Evolutionary conservation across 2,113 vertebrate species (phyloP).

Genomic region (Alces alces): DNA sequence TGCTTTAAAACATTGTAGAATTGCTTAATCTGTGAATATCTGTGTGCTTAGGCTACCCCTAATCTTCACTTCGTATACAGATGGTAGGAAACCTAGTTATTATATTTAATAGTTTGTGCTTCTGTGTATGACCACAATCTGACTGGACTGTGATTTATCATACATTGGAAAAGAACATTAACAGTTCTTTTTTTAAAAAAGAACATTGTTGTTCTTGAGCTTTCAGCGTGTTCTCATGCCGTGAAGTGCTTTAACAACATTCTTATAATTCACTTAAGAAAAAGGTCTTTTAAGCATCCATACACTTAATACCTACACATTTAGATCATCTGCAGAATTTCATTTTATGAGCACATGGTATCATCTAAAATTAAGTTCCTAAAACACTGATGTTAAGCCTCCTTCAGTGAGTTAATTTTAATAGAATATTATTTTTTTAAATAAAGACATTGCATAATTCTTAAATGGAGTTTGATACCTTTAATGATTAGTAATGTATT

Average conservation of each 20-base stretch:
- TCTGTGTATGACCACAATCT: neutral
- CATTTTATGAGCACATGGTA: neutral
- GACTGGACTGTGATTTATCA: neutral
- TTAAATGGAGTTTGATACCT: slow-evolving; percentile 19
- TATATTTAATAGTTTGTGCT: neutral
- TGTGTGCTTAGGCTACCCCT: neutral
- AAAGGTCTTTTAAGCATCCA: neutral
- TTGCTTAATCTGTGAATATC: neutral
- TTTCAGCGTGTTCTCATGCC: neutral
- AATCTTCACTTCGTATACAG: neutral
- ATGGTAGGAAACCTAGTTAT: neutral
- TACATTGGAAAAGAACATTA: neutral
- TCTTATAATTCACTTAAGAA: neutral
- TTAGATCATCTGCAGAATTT: neutral
- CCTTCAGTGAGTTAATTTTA: slow-evolving; percentile 12
- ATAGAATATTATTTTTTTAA: slow-evolving; percentile 13
- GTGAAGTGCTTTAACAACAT: neutral
- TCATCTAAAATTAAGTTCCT: slow-evolving; percentile 3
- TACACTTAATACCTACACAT: neutral
- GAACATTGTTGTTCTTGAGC: neutral
- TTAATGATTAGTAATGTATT: neutral
- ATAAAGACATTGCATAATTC: neutral
- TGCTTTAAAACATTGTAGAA: neutral
- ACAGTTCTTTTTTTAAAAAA: neutral
- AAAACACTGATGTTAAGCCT: neutral